These are phyloP conservation scores for Vombatus ursinus DNA, from an alignment of 2,113 vertebrate species.

Conservation along the genomic window DNA sequence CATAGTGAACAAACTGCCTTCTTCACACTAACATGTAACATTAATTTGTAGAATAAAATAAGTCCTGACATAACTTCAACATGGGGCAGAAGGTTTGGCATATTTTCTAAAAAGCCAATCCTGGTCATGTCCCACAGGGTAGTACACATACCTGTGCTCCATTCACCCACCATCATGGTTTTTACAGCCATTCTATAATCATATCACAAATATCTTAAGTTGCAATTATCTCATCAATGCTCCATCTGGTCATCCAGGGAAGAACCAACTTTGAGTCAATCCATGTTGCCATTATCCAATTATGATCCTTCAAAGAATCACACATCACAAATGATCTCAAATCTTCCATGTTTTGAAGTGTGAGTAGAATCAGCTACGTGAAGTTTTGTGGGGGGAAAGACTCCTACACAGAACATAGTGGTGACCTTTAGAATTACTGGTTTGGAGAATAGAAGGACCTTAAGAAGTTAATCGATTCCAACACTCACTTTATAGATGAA, in stretches of 20 bases:
- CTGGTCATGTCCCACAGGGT: neutral
- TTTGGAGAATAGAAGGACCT: neutral
- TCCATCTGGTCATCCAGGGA: neutral
- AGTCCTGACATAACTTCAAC: neutral
- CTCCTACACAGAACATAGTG: neutral
- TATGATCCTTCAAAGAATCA: neutral
- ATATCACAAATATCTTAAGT: neutral
- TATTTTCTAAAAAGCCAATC: neutral
- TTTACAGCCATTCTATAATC: neutral
- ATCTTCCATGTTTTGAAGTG: neutral
- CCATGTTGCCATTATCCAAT: neutral
- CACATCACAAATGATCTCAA: neutral
- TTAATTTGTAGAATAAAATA: neutral
- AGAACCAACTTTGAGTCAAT: neutral
- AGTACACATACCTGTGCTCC: neutral
- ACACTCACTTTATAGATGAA: neutral
- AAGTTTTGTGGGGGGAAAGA: neutral
- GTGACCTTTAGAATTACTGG: neutral
- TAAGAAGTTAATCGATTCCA: neutral
- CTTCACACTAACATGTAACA: neutral
- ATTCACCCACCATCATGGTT: neutral
- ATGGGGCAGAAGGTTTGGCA: neutral
- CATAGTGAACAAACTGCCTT: neutral
- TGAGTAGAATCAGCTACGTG: neutral
- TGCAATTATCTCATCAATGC: neutral